Base-by-base conservation (phyloP, 2,113 vertebrate species). In the Girardinichthys multiradiatus region DNA sequence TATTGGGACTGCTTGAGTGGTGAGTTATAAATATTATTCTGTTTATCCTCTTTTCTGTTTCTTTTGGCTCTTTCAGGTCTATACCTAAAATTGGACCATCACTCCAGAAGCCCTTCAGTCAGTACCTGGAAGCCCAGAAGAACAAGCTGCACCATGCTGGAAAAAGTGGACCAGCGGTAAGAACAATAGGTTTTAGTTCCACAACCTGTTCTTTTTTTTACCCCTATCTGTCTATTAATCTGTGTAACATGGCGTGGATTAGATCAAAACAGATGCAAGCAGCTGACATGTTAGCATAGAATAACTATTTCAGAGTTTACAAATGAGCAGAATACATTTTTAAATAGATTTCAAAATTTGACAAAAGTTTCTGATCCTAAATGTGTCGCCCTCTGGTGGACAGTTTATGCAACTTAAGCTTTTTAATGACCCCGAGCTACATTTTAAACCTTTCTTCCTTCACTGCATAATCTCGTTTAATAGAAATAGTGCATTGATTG, bases 61-160 rank as follows among this genome's bases (percentile, higher is more conserved):
- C 61, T 74, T n/a, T 82, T 74, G 78, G 79, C 2, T 1, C 74
- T 75, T 45, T 68, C 93, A 99, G 98, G 75, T 94, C 95, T 86
- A 94, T 99, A 86, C 98, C 98, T 9, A 94, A 92, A 90, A 90
- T 99, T 75, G 98, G 98, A 88, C 95, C 96, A 28, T 96, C 95
- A 64, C 92, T 99, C 35, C 96, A 99, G 94, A 99, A 99, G 92
- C 98, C 98, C 75, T 99, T 99, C 92, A 96, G 95, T 81, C 95
- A 99, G 71, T 99, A 99, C 92, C 94, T 99, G 92, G 97, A 99
- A 86, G 95, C 97, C 63, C 98, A 99, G 91, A 94, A 96, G 89
- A 95, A 95, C 92, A 99, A 99, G 92, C 97, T 99, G 68, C 98
- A 97, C 87, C 96, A 97, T 86, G 83, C 90, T 0, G 95, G 96